These are phyloP conservation scores for Gnatocerus cornutus DNA, from an alignment of 2,888 invertebrate genomes.

Conservation along the genomic window DNA sequence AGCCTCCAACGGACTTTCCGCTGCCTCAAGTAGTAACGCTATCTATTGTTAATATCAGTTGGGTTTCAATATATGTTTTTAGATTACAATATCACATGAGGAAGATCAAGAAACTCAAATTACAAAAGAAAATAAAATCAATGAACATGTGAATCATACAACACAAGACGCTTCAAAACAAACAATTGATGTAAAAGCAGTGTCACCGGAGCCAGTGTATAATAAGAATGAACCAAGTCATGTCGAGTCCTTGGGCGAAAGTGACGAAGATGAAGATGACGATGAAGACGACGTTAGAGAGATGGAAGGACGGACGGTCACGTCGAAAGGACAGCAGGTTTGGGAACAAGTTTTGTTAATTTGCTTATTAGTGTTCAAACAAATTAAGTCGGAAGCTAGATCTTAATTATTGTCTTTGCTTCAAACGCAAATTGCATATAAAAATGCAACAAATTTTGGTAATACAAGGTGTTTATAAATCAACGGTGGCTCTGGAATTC, in stretches of 20 bases:
- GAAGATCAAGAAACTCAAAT: not conserved
- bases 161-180: too few species aligned
- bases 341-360: not conserved
- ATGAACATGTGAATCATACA: too few species aligned
- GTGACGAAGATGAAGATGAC: slow-evolving; percentile 74
- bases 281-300: slow-evolving; percentile 83
- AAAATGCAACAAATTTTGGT: too few species aligned
- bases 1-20: slow-evolving; percentile 21
- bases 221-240: slow-evolving; percentile 10
- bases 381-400: too few species aligned
- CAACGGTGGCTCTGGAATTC: too few species aligned
- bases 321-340: slow-evolving; percentile 85
- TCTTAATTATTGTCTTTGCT: too few species aligned
- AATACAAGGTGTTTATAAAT: too few species aligned
- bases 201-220: not conserved
- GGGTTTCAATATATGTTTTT: not conserved
- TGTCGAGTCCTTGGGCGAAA: slow-evolving; percentile 63
- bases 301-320: slow-evolving; percentile 85
- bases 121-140: not conserved
- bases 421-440: too few species aligned
- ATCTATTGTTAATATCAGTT: too few species aligned
- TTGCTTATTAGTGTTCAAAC: too few species aligned
- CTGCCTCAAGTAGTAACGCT: not conserved
- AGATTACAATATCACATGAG: slow-evolving; percentile 25
- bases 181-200: not conserved